Percentiles rank a stretch among this genome's conserved stretches.
These are phyloP conservation scores for Diplogasteroides magnus DNA, from an alignment of 1,140 invertebrate genomes.

Conservation along the genomic window DNA sequence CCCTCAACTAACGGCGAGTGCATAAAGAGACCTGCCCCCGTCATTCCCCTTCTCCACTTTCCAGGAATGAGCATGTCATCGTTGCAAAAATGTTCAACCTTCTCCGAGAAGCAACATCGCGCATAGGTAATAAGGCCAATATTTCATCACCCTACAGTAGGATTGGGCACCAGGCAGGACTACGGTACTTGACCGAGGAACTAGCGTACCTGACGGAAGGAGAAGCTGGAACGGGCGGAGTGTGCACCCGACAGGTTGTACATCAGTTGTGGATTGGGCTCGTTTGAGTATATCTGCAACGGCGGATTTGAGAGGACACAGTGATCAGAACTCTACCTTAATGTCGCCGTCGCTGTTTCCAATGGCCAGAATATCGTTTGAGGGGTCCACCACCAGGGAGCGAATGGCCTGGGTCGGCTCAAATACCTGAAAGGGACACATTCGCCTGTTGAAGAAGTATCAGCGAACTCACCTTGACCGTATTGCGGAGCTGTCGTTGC, in stretches of 20 bases:
- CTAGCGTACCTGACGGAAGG: constrained; percentile 45
- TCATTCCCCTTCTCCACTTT: too few relatives aligned
- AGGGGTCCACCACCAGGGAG: constrained; percentile 82
- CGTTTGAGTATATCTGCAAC: constrained; percentile 79
- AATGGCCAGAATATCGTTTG: constrained; percentile 82
- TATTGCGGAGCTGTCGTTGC: constrained; percentile 76
- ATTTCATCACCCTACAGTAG: too few relatives aligned
- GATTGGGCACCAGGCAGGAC: too few relatives aligned
- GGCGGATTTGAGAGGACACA: neutral
- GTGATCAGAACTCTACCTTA: constrained; percentile 67
- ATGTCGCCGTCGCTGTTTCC: constrained; percentile 98
- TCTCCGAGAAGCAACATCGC: too few relatives aligned
- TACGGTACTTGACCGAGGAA: too few relatives aligned
- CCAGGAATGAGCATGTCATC: too few relatives aligned
- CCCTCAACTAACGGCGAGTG: too few relatives aligned
- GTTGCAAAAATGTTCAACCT: too few relatives aligned
- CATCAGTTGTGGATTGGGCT: constrained; percentile 72
- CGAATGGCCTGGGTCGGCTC: constrained; percentile 69
- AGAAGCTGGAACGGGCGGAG: constrained; percentile 54
- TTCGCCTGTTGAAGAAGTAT: too few relatives aligned
- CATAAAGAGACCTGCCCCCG: too few relatives aligned
- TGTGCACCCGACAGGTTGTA: constrained; percentile 87
- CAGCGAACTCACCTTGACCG: constrained; percentile 65
- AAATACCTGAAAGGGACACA: constrained; percentile 46
- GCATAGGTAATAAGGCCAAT: too few relatives aligned